Conservation (phyloP, 2,113 vertebrate species). For the Tor tambroides region DNA sequence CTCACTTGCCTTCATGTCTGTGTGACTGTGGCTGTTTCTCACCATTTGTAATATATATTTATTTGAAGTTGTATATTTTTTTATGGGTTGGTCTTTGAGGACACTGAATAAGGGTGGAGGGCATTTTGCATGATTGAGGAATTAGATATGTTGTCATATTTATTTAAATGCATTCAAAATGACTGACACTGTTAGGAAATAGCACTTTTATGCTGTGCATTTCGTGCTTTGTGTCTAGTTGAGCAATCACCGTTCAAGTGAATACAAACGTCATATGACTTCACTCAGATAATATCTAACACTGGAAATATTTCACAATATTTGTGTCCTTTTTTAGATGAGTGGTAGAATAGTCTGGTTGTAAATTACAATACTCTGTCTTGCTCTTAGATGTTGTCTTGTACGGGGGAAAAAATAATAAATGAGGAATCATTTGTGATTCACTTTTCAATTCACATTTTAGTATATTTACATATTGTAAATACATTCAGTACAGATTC, state of each 20-base stretch:
- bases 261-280: neutral
- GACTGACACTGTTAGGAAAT: slow-evolving; percentile 28
- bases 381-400: slow-evolving; percentile 39
- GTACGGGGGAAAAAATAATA: slow-evolving; percentile 20
- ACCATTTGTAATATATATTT: slow-evolving; percentile 55
- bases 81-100: neutral
- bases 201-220: slow-evolving; percentile 20
- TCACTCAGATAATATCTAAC: slow-evolving; percentile 34
- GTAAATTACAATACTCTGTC: slow-evolving; percentile 25
- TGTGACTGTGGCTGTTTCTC: slow-evolving; percentile 33
- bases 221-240: slow-evolving; percentile 41
- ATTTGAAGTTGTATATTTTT: slow-evolving; percentile 59
- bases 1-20: slow-evolving; percentile 24
- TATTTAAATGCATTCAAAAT: slow-evolving; percentile 47
- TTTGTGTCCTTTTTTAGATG: slow-evolving; percentile 14
- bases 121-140: slow-evolving; percentile 45
- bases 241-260: neutral
- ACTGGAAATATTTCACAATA: slow-evolving; percentile 42
- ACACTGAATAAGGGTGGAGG: slow-evolving; percentile 44
- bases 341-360: slow-evolving; percentile 7
- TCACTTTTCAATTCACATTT: neutral
- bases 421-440: slow-evolving; percentile 9
- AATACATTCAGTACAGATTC: neutral
- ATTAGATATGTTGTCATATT: slow-evolving; percentile 42
- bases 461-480: neutral